phyloP scores from a whole-genome alignment of 2,113 vertebrate genomes.

The Tragelaphus buxtoni region DNA sequence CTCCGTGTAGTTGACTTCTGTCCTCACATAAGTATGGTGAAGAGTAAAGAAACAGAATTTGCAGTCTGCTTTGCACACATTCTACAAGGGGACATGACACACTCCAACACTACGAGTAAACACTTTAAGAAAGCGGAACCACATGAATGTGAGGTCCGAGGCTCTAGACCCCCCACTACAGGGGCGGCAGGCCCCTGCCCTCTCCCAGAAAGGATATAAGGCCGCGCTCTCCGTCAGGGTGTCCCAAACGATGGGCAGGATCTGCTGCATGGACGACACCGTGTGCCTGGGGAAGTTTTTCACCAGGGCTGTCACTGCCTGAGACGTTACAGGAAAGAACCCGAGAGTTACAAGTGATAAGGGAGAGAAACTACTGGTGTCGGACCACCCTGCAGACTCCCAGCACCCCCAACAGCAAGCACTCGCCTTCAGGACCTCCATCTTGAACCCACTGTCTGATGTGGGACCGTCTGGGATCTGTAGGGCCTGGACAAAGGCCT shows the following conservation, averaged over 20 bases:
- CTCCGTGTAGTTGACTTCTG: conserved; percentile 98
- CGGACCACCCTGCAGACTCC: background rate
- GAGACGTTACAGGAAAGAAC: conserved; percentile 9
- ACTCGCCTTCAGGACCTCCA: conserved; percentile 96
- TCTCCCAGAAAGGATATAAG: conserved; percentile 91
- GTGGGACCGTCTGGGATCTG: conserved; percentile 95
- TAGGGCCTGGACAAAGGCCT: conserved; percentile 96
- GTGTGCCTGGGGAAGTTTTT: conserved; percentile 99
- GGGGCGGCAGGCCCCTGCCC: background rate
- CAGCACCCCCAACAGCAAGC: background rate
- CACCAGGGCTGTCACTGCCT: conserved; percentile 97
- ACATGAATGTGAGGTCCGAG: background rate
- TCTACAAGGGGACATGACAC: background rate
- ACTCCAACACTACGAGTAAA: fast-evolving
- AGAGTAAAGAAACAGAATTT: conserved; percentile 79
- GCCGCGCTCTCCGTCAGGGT: conserved; percentile 97
- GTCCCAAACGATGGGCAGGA: conserved; percentile 97
- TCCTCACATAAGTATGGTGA: conserved; percentile 93
- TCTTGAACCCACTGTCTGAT: conserved; percentile 96
- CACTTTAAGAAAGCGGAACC: background rate
- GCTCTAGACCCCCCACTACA: background rate
- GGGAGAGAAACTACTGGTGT: background rate
- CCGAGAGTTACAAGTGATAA: background rate
- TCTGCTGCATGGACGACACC: conserved; percentile 98
- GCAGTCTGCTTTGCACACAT: background rate